These are phyloP conservation scores for Dicycla oo DNA, from an alignment of 2,888 invertebrate genomes.

Conservation along the genomic window DNA sequence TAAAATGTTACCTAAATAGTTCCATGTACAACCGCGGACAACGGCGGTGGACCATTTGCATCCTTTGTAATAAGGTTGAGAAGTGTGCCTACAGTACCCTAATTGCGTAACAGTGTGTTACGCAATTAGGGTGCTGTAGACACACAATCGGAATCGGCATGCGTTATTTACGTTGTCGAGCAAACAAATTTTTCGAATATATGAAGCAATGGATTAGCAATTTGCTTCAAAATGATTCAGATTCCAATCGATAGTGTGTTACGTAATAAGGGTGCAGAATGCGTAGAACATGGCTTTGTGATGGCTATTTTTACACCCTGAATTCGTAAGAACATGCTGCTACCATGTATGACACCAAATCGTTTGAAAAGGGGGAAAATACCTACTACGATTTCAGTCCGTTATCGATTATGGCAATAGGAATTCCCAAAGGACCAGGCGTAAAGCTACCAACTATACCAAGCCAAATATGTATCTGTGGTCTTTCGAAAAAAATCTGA, in stretches of 20 bases:
- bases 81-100: background rate
- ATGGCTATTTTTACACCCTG: background rate
- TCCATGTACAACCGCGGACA: background rate
- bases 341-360: background rate
- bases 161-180: too few relatives aligned
- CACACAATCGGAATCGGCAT: too few relatives aligned
- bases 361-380: background rate
- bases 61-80: too few relatives aligned
- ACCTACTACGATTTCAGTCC: background rate
- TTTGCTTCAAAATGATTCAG: too few relatives aligned
- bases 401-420: conserved; percentile 8
- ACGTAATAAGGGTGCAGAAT: too few relatives aligned
- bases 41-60: too few relatives aligned
- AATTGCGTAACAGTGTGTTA: too few relatives aligned
- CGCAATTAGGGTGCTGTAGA: too few relatives aligned
- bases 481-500: background rate
- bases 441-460: background rate
- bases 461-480: background rate
- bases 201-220: too few relatives aligned
- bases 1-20: background rate
- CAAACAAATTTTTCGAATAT: too few relatives aligned
- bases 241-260: too few relatives aligned
- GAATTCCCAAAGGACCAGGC: background rate
- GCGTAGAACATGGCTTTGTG: background rate
- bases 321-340: background rate